A percentile compares a stretch with the other conserved stretches of the same genome.
phyloP scores from a whole-genome alignment of 2,797 vertebrate species.

The Sphaeramia orbicularis region DNA sequence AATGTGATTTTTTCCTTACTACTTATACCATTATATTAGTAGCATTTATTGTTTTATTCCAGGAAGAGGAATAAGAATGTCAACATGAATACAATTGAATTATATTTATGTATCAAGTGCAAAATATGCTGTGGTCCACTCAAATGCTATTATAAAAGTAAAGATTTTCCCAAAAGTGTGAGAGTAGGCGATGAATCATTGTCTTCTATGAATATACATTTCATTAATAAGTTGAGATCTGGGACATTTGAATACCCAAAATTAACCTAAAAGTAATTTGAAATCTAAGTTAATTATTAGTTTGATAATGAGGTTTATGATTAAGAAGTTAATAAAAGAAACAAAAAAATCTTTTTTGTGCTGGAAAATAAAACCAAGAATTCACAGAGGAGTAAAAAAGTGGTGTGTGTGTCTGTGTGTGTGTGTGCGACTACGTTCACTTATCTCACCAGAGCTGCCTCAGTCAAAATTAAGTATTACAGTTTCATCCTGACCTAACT shows the following conservation, averaged over 20 bases:
- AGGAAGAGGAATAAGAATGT: too few species aligned
- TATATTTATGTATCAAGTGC: background rate
- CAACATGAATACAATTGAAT: background rate
- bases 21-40: too few species aligned
- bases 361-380: constrained; percentile 52
- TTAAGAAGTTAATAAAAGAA: constrained; percentile 85
- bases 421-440: constrained; percentile 7
- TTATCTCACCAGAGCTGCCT: constrained; percentile 10
- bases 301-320: constrained; percentile 85
- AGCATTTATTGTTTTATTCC: too few species aligned
- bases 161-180: constrained; percentile 42
- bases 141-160: constrained; percentile 19
- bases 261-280: constrained; percentile 81
- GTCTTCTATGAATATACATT: constrained; percentile 77
- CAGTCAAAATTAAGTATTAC: constrained; percentile 18
- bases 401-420: constrained; percentile 8
- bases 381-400: constrained; percentile 37
- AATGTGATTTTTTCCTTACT: background rate
- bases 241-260: constrained; percentile 79
- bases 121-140: constrained; percentile 14
- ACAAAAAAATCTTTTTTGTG: constrained; percentile 69
- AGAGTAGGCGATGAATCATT: constrained; percentile 57
- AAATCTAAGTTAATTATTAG: constrained; percentile 84
- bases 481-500: constrained; percentile 29
- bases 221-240: constrained; percentile 81